These are phyloP conservation scores for Ennomos quercinarius DNA, from an alignment of 2,888 invertebrate genomes.

Conservation along the genomic window DNA sequence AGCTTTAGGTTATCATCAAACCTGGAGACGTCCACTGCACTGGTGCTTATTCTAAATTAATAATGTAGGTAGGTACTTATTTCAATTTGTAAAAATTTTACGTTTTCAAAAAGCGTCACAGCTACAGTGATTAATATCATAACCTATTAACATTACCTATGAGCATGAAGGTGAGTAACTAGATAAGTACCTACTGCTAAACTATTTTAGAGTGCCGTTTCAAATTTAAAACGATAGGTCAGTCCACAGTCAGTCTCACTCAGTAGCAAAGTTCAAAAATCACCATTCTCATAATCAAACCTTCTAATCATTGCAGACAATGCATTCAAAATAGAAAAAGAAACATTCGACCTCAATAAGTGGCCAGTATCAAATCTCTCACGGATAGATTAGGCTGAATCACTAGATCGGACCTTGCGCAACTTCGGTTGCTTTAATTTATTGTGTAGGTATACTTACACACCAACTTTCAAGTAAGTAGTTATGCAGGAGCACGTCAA, in stretches of 20 bases:
- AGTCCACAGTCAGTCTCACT: no score
- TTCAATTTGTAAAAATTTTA: no score
- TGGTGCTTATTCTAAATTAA: no score
- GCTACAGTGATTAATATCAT: no score
- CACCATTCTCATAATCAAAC: constrained; percentile 15
- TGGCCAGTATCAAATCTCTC: constrained; percentile 18
- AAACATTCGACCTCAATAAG: constrained; percentile 23
- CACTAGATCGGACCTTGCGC: constrained; percentile 25
- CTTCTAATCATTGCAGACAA: constrained; percentile 23
- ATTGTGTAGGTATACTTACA: no score
- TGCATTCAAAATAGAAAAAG: constrained; percentile 11
- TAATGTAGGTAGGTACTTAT: no score
- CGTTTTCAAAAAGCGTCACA: no score
- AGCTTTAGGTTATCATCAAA: no score
- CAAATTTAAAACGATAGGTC: constrained; percentile 6
- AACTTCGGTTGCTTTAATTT: constrained; percentile 9
- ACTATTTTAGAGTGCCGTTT: background rate
- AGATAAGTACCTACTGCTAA: no score
- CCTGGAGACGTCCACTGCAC: no score
- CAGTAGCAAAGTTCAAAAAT: constrained; percentile 7
- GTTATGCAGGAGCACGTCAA: background rate
- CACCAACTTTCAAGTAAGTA: constrained; percentile 17
- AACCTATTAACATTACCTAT: no score
- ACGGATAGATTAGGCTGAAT: constrained; percentile 25
- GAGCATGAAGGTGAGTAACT: no score